Evolutionary conservation across 2,113 vertebrate species (phyloP).

Genomic region (Tyrannus savana): DNA sequence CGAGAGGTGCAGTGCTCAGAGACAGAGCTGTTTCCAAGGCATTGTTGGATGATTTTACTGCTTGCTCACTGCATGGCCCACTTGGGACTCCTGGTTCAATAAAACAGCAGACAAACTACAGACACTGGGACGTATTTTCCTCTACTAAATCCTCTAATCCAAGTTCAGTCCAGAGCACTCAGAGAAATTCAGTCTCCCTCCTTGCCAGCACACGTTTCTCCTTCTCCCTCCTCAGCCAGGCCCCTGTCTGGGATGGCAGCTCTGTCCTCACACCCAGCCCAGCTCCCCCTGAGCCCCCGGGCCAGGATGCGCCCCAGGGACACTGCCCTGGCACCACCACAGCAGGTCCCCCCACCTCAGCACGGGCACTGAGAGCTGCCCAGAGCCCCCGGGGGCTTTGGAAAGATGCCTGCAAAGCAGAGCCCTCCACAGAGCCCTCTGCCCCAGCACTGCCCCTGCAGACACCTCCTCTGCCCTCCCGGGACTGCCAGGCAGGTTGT

Average conservation of each 20-base stretch:
- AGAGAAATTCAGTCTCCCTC: not conserved
- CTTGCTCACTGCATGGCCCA: constrained; percentile 2
- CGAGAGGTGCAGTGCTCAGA: not conserved
- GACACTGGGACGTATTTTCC: not conserved
- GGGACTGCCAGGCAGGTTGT: not conserved
- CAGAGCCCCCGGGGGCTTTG: not conserved
- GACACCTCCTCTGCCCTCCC: not conserved
- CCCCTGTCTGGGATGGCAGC: not conserved
- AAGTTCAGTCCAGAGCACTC: not conserved
- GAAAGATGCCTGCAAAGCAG: not conserved
- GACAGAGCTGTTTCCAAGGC: constrained; percentile 24
- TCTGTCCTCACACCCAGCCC: not conserved
- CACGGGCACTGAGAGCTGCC: rapidly evolving
- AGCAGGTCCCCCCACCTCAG: not conserved
- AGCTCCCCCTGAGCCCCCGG: rapidly evolving
- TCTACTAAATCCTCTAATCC: constrained; percentile 1
- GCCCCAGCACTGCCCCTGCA: not conserved
- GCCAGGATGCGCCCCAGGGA: not conserved
- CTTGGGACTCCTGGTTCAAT: constrained; percentile 36
- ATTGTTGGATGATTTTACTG: constrained; percentile 44
- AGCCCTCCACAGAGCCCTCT: not conserved
- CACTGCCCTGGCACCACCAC: rapidly evolving
- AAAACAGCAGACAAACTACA: constrained; percentile 26
- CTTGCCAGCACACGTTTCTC: not conserved
- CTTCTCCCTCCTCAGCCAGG: not conserved